Percentiles rank a stretch among this genome's conserved stretches.
phyloP scores from a whole-genome alignment of 2,113 vertebrate species.

The Benitochromis conjunctus region DNA sequence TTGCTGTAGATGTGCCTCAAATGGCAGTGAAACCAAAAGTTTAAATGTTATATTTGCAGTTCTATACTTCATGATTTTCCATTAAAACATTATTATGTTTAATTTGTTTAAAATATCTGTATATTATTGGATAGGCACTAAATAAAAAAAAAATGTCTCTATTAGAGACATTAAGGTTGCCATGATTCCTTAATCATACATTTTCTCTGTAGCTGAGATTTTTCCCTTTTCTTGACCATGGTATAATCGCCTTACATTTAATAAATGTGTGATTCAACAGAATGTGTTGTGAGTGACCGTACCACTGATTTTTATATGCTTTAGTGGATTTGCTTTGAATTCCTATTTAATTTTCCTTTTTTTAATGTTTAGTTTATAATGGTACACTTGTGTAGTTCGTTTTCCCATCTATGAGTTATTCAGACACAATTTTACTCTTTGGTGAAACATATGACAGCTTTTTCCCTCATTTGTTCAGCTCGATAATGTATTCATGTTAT shows the following conservation, averaged over 20 bases:
- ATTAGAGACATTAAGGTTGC: neutral
- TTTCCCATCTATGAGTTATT: neutral
- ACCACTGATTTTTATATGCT: neutral
- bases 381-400: neutral
- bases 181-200: neutral
- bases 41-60: neutral
- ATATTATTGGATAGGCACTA: neutral
- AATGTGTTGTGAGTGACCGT: neutral
- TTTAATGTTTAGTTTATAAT: neutral
- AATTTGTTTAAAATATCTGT: neutral
- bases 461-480: neutral
- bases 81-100: neutral
- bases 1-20: neutral
- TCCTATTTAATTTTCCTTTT: neutral
- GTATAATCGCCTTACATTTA: neutral
- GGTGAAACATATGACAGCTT: neutral
- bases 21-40: neutral
- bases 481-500: rapidly evolving
- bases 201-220: neutral
- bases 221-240: neutral
- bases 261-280: neutral
- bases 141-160: neutral
- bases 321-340: neutral
- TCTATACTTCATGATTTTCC: neutral
- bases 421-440: neutral